These are phyloP conservation scores for Pogonophryne albipinna DNA, from an alignment of 2,797 vertebrate genomes.

Conservation along the genomic window DNA sequence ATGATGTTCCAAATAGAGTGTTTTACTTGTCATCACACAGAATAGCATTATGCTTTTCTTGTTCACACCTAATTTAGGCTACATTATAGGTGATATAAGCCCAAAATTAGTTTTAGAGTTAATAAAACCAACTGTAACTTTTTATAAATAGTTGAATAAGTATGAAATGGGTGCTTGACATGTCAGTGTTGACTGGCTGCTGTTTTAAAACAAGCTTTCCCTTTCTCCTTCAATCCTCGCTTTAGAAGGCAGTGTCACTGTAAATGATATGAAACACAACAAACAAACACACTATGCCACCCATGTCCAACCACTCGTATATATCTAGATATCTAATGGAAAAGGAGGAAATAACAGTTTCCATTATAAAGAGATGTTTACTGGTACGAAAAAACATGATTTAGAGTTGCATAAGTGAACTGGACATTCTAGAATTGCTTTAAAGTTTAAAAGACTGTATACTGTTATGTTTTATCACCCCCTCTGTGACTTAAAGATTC, in stretches of 20 bases:
- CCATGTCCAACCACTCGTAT: neutral
- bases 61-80: constrained; percentile 4
- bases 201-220: neutral
- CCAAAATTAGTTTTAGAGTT: constrained; percentile 6
- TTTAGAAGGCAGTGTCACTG: neutral
- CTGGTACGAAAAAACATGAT: neutral
- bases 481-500: too few species aligned
- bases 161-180: constrained; percentile 8
- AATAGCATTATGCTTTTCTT: neutral
- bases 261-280: constrained; percentile 4
- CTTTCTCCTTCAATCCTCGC: neutral
- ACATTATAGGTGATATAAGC: neutral
- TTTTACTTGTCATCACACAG: constrained; percentile 11
- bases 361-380: neutral
- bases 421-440: too few species aligned
- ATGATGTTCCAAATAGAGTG: constrained; percentile 16
- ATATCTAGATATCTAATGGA: neutral
- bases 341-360: neutral
- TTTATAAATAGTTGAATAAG: neutral
- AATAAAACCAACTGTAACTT: constrained; percentile 13
- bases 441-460: too few species aligned
- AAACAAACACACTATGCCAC: neutral
- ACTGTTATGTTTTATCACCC: too few species aligned
- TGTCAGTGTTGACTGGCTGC: constrained; percentile 1
- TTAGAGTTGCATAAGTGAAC: too few species aligned